Evolutionary conservation across 2,113 vertebrate species (phyloP).

Genomic region (Delphinapterus leucas): DNA sequence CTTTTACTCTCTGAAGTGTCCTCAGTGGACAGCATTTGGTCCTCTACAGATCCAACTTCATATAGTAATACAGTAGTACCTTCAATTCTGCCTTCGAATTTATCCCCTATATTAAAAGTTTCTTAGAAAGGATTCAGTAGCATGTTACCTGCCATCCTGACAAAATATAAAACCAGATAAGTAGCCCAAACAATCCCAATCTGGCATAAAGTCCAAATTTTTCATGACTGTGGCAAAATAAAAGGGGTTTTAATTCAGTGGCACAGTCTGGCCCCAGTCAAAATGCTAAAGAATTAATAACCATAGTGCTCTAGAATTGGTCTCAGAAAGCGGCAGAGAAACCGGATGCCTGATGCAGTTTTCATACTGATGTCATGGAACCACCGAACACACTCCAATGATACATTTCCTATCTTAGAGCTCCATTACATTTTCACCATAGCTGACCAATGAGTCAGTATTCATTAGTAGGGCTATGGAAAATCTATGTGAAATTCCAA

Average conservation of each 20-base stretch:
- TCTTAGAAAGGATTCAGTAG: background rate
- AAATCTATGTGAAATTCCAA: conserved; percentile 85
- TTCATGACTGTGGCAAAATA: background rate
- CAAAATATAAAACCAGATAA: background rate
- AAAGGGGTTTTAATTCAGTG: conserved; percentile 49
- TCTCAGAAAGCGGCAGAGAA: background rate
- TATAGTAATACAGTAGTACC: background rate
- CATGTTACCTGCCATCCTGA: background rate
- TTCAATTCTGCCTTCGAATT: background rate
- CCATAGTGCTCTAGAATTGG: background rate
- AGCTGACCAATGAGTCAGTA: conserved; percentile 81
- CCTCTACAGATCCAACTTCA: background rate
- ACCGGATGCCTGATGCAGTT: background rate
- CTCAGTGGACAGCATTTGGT: background rate
- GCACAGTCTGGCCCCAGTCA: conserved; percentile 24
- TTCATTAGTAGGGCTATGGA: conserved; percentile 80
- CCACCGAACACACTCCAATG: conserved; percentile 59
- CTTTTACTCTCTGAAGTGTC: background rate
- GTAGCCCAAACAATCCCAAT: background rate
- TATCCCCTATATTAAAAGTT: background rate
- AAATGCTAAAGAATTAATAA: background rate
- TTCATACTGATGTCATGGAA: conserved; percentile 48
- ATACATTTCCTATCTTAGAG: conserved; percentile 76
- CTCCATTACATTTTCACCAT: conserved; percentile 80
- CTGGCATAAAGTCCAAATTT: background rate